Base-by-base conservation (phyloP, 2,888 invertebrate genomes). In the Cyclophora punctaria region DNA sequence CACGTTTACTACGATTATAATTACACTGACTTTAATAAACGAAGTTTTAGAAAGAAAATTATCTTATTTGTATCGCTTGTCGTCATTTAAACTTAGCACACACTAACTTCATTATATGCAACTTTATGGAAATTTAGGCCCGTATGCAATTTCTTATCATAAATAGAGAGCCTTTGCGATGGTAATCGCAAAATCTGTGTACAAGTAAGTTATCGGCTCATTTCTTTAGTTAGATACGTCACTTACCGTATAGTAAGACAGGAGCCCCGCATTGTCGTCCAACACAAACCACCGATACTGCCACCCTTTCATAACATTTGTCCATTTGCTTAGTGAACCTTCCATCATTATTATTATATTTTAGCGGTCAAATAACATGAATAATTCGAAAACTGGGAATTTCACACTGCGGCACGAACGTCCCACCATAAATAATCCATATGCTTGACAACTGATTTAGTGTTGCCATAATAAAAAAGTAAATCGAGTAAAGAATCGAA, bases 201-300 rank as follows among this genome's bases (percentile, higher is more conserved):
- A 55, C 53, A 41, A 44, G 41, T 50, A 44, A 35, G 42, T 44
- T 48, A 48, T 50, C 48, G 54, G 50, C 45, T 49, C 37, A 48
- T 52, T 49, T 45, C 47, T 56, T 52, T 20, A 20, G 20, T 1
- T 52, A 56, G 54, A 70, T 75, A 84, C 78, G 86, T 83, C 86
- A 91, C 95, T 92, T 89, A 98, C 98, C 82, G 99, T 99, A 79
- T 98, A 99, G 86, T 99, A 99, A 4, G 98, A 97, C 53, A 99
- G 91, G 56, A 98, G 91, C 48, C 98, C 98, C 66, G 97, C 96
- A 85, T 96, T 97, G 83, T 98, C 98, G 88, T 99, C 98, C 69
- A 99, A 89, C 69, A 99, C 98, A 89, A 99, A 99, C 97, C 98
- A 99, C 64, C 99, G 93, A 89, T 98, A 98, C 85, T 99, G 99